Evolutionary conservation across 1,140 invertebrate genomes (phyloP), one percentile per base, ranked within the genome.

Genomic region (Nasonia vitripennis): DNA sequence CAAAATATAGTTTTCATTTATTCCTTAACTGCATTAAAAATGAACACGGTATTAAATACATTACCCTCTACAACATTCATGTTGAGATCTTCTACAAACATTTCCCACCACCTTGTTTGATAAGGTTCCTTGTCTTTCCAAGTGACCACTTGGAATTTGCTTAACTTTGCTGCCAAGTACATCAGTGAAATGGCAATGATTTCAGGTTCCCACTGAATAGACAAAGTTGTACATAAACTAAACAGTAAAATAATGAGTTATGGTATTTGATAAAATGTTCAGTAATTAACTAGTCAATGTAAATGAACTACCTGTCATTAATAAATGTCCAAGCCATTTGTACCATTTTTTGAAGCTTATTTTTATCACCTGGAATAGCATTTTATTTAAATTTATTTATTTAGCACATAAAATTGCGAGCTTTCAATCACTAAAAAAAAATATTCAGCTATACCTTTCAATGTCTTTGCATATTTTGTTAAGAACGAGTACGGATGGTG

Each of bases 401-500:
- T 23, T 41, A 48, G 74, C 17, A n/a, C 5, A 1, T 37, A 20
- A n/a, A 37, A 71, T 34, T 11, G 9, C 34, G 14, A 71, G 34
- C 5, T 75, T 9, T 75, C 2, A 78, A 55, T 27, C 5, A 73
- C 67, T n/a, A 34, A n/a, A n/a, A n/a, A n/a, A 5, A 62, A 17
- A 51, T 17, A 17, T 68, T 41, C 62, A 80, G 79, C 91, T 62
- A 55, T 91, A 95, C 95, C 97, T 95, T 98, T 98, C 74, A 99
- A 94, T 90, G 96, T 97, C 93, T 99, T 99, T 20, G 98, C 98
- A 94, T 99, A 99, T 91, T 98, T 98, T 2, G 99, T 91, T 55
- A 99, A 93, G 91, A 97, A 99, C 48, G 96, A 95, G 90, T 99
- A 99, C 0, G 99, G 99, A 94, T 99, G 98, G 89, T 99, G 98